Evolutionary conservation across 2,888 invertebrate genomes (phyloP).

Genomic region (Pocota personata): DNA sequence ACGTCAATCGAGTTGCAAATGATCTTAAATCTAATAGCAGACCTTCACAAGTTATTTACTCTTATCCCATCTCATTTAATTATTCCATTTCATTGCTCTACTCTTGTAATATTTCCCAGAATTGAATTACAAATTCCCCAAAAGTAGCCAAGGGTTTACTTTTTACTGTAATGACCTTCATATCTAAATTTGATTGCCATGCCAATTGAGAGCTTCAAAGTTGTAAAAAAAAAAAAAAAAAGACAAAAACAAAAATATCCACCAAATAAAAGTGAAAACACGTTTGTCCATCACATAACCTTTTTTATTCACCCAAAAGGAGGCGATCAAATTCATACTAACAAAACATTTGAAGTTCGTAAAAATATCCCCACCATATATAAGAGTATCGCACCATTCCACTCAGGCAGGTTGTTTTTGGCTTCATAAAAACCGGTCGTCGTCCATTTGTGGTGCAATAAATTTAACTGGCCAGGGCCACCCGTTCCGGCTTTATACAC

Average conservation of each 20-base stretch:
- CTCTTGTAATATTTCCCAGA: not conserved
- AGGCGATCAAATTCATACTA: constrained; percentile 35
- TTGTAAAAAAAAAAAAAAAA: not conserved
- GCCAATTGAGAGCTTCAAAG: not conserved
- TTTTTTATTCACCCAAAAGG: constrained; percentile 26
- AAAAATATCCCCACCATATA: constrained; percentile 25
- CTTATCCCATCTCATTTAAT: not conserved
- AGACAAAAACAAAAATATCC: not conserved
- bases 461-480: constrained; percentile 9
- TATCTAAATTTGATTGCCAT: constrained; percentile 11
- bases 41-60: too few relatives aligned
- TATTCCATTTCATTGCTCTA: not conserved
- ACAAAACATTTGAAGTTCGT: constrained; percentile 51
- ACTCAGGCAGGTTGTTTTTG: not conserved
- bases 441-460: constrained; percentile 49
- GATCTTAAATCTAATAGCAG: too few relatives aligned
- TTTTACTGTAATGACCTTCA: not conserved
- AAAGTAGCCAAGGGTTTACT: not conserved
- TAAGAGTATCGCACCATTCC: not conserved
- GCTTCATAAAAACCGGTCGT: constrained; percentile 16
- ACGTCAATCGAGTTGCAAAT: too few relatives aligned
- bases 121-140: not conserved
- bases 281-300: constrained; percentile 7
- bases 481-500: not conserved
- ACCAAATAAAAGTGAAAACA: constrained; percentile 13